A percentile compares a stretch with the other conserved stretches of the same genome.
Conservation (phyloP, 2,113 vertebrate genomes). For the Cairina moschata region DNA sequence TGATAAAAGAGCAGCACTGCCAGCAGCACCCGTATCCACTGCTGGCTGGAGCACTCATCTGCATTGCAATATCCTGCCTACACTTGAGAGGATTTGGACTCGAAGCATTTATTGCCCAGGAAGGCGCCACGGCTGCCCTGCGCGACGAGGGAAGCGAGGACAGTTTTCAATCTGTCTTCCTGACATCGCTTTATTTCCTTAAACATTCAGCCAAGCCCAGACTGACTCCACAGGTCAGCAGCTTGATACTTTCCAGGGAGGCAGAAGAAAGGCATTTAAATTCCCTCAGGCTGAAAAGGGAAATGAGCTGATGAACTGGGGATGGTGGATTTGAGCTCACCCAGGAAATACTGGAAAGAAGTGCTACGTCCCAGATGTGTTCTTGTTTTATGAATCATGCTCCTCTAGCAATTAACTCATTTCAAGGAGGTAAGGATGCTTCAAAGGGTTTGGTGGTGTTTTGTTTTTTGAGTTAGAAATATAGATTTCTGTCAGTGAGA, state of each 20-base stretch:
- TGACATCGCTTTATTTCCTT: background rate
- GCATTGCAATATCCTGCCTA: background rate
- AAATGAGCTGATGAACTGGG: background rate
- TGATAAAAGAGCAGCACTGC: background rate
- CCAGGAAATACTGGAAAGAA: background rate
- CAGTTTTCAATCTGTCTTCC: background rate
- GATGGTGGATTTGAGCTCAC: background rate
- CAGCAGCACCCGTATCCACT: background rate
- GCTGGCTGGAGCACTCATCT: background rate
- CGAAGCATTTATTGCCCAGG: background rate
- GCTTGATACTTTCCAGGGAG: slow-evolving; percentile 4
- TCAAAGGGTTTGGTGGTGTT: background rate
- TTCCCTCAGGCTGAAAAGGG: background rate
- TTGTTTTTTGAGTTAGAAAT: slow-evolving; percentile 5
- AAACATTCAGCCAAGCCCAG: background rate
- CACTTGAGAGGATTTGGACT: background rate
- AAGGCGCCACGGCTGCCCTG: background rate
- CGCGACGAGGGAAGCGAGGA: accelerated
- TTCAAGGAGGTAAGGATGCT: slow-evolving; percentile 9
- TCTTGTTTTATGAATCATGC: slow-evolving; percentile 27
- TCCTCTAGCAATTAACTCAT: slow-evolving; percentile 27
- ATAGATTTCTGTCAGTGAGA: background rate
- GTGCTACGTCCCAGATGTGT: background rate
- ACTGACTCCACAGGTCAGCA: background rate
- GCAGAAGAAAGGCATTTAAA: background rate